Conservation (phyloP, 2,113 vertebrate species). For the Zapornia atra region DNA sequence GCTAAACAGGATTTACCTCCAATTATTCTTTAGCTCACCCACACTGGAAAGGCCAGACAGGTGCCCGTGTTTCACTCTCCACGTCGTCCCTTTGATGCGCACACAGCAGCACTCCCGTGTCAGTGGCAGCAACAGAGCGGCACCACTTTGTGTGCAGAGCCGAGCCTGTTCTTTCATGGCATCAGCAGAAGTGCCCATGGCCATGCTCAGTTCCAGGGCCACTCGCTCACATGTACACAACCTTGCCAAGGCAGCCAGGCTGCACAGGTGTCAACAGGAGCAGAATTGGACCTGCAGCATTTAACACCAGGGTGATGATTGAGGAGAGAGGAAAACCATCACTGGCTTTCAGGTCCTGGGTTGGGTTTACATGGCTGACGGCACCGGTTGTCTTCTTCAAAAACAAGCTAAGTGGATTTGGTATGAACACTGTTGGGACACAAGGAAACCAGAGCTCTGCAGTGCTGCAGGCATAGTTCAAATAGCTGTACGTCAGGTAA, state of each 20-base stretch:
- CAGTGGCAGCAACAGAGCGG: too few species aligned
- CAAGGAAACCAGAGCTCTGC: not conserved
- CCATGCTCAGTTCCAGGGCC: not conserved
- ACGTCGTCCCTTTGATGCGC: rapidly evolving
- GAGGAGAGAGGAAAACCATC: not conserved
- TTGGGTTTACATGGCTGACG: not conserved
- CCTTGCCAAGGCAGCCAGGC: not conserved
- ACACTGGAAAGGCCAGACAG: not conserved
- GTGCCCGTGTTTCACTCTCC: rapidly evolving
- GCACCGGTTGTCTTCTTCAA: not conserved
- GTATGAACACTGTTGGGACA: not conserved
- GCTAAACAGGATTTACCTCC: not conserved
- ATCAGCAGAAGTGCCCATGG: not conserved
- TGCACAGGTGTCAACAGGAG: not conserved
- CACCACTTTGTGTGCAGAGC: not conserved
- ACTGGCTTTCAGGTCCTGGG: not conserved
- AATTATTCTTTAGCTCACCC: not conserved
- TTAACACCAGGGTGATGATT: not conserved
- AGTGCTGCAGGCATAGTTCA: not conserved
- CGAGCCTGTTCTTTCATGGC: not conserved
- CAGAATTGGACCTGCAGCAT: not conserved
- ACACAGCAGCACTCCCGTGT: not conserved
- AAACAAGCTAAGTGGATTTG: not conserved
- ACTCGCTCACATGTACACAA: not conserved
- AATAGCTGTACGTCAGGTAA: not conserved